Base-by-base conservation (phyloP, 1,140 invertebrate species). In the Asbolus verrucosus region DNA sequence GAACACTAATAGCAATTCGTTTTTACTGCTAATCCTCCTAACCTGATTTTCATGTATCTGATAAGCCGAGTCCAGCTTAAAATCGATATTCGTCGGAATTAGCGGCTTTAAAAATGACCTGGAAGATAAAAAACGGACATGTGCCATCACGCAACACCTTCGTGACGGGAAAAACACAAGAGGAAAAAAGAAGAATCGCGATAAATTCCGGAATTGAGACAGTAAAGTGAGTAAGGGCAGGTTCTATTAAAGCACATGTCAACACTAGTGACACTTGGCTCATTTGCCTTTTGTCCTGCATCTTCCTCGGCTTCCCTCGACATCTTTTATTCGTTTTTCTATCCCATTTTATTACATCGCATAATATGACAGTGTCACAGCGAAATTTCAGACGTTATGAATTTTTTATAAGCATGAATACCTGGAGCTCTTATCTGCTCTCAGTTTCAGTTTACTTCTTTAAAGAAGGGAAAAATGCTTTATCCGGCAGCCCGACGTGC, bases 391-490 rank as follows among this genome's bases (percentile, higher is more conserved):
- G 16, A 36, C 43, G 30, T 67, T 67, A 60, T 67, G 46, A 67
- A 67, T 67, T 67, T 67, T 67, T 39, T 67, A 67, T 59, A 59
- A 59, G 46, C 41, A 14, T 50, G 65, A 67, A 67, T 67, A 67
- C 33, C 46, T 67, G 41, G 24, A 33, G 65, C 65, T 67, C 65
- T 67, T 67, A 67, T 67, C 65, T 67, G 65, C 41, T 67, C 36
- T 67, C 65, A 67, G 39, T 67, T 67, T 67, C 65, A 67, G 41
- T 66, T 66, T 63, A 41, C 61, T 63, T 54, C 19, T 54, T 54
- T 54, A 14, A 19, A 19, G 41, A 54, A 54, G 46, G 14, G 46
- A 27, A 54, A 54, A 54, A 54, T 54, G 46, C 46, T 3, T 24
- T 21, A 13, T 9, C 46, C 41, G 41, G 46, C 14, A n/a, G 46